Conservation (phyloP, 2,797 vertebrate species). For the Typhlichthys subterraneus region DNA sequence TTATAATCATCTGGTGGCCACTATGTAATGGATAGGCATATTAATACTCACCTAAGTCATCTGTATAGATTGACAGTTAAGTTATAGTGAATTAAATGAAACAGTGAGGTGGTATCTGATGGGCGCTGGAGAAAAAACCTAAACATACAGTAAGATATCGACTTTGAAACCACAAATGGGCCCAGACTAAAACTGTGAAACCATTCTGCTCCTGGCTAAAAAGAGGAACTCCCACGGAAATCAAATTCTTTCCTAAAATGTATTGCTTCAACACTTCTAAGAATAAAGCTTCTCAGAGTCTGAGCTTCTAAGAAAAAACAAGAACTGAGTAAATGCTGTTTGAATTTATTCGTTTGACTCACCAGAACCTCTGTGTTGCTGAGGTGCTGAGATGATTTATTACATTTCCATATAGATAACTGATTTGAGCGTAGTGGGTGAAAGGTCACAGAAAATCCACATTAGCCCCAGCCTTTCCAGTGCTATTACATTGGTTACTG, state of each 20-base stretch:
- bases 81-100: constrained; percentile 20
- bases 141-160: constrained; percentile 56
- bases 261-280: constrained; percentile 24
- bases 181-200: constrained; percentile 52
- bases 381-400: not conserved
- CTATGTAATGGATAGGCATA: too few species aligned
- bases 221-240: constrained; percentile 64
- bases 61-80: too few species aligned
- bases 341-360: not conserved
- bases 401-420: not conserved
- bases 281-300: constrained; percentile 14
- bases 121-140: constrained; percentile 56
- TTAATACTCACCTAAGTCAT: too few species aligned
- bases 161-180: constrained; percentile 55
- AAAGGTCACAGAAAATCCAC: not conserved
- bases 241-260: constrained; percentile 56
- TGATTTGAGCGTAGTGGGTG: not conserved
- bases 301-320: not conserved
- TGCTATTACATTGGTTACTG: too few species aligned
- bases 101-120: constrained; percentile 50
- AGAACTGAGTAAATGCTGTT: not conserved
- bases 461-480: not conserved
- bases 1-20: too few species aligned
- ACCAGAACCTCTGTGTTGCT: not conserved
- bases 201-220: constrained; percentile 58